These are phyloP conservation scores for Trachymyrmex cornetzi DNA, from an alignment of 1,140 invertebrate genomes.

Conservation along the genomic window DNA sequence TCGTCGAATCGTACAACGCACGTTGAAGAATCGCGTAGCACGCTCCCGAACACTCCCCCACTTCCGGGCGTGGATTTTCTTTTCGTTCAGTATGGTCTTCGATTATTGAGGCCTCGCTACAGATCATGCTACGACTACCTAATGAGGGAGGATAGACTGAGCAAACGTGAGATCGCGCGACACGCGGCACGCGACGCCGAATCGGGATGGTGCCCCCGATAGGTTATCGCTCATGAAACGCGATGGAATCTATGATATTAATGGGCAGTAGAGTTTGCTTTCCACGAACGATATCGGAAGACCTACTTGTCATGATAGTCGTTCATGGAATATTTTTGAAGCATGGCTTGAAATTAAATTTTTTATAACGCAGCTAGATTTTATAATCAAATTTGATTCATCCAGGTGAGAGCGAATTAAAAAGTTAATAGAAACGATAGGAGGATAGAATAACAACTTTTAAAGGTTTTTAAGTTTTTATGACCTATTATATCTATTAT, in stretches of 20 bases:
- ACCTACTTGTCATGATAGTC: slow-evolving; percentile 16
- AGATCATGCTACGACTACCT: slow-evolving; percentile 79
- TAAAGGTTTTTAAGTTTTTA: no score
- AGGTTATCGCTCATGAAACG: slow-evolving; percentile 40
- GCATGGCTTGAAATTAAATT: slow-evolving; percentile 52
- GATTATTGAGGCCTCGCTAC: slow-evolving; percentile 85
- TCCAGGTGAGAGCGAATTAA: neutral
- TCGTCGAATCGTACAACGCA: slow-evolving; percentile 66
- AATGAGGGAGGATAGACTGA: slow-evolving; percentile 34
- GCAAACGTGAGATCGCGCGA: slow-evolving; percentile 44
- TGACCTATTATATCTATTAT: no score
- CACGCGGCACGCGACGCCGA: slow-evolving; percentile 44
- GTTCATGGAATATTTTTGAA: slow-evolving; percentile 36
- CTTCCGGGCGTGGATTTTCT: slow-evolving; percentile 84
- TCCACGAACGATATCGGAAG: slow-evolving; percentile 35
- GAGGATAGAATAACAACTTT: neutral
- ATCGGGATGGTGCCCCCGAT: slow-evolving; percentile 19
- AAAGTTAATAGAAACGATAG: neutral
- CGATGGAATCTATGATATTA: slow-evolving; percentile 56
- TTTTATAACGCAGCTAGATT: slow-evolving; percentile 58
- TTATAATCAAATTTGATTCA: neutral
- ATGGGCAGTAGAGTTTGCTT: slow-evolving; percentile 38
- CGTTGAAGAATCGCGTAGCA: slow-evolving; percentile 66
- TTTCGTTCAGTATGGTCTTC: slow-evolving; percentile 87
- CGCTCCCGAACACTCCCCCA: slow-evolving; percentile 59